Percentiles rank a stretch among this genome's conserved stretches.
Evolutionary conservation across 2,797 vertebrate genomes (phyloP).

Genomic region (Dallia pectoralis): DNA sequence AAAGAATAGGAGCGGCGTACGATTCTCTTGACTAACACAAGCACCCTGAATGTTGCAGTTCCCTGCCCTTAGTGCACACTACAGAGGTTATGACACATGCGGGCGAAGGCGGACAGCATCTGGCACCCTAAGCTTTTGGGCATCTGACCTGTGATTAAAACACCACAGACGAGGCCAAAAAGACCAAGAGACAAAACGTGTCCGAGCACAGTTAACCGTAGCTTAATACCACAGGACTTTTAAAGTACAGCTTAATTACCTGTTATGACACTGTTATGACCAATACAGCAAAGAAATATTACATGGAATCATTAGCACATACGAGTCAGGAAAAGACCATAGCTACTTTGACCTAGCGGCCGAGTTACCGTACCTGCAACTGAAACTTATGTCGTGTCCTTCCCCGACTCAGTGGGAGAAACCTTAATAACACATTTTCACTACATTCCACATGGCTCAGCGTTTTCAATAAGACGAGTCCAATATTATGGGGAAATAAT

Average conservation of each 20-base stretch:
- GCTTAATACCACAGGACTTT: slow-evolving; percentile 18
- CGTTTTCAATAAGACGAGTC: neutral
- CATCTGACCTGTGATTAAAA: slow-evolving; percentile 43
- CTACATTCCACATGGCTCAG: slow-evolving; percentile 22
- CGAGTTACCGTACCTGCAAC: slow-evolving; percentile 15
- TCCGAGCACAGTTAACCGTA: neutral
- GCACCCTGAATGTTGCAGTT: neutral
- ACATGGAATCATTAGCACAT: slow-evolving; percentile 48
- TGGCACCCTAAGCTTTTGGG: neutral
- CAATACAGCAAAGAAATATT: slow-evolving; percentile 37
- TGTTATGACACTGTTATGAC: slow-evolving; percentile 27
- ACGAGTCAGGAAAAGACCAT: slow-evolving; percentile 37
- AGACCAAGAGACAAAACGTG: neutral
- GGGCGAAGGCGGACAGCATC: neutral
- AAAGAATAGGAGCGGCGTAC: neutral
- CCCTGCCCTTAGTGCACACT: neutral
- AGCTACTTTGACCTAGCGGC: slow-evolving; percentile 22
- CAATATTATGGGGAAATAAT: neutral
- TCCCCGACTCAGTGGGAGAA: slow-evolving; percentile 4
- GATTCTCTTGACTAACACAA: neutral
- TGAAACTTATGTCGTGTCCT: neutral
- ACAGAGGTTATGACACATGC: neutral
- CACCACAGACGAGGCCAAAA: slow-evolving; percentile 33
- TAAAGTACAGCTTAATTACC: slow-evolving; percentile 8
- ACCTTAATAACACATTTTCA: neutral